Evolutionary conservation across 2,888 invertebrate species (phyloP).

Genomic region (Amorpha juglandis): DNA sequence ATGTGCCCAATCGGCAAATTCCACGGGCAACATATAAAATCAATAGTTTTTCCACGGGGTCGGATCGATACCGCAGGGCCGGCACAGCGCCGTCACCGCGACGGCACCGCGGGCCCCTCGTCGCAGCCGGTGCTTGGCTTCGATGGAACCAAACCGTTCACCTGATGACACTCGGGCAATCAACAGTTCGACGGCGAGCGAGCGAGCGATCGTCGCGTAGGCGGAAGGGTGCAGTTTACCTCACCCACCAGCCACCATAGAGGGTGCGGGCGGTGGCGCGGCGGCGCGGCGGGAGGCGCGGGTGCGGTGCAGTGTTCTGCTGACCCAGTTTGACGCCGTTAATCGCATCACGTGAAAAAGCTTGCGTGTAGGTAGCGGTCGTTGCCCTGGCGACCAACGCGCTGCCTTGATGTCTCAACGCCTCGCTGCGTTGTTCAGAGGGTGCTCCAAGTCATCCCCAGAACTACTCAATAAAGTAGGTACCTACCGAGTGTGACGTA

Average conservation of each 20-base stretch:
- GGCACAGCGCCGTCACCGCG: slow-evolving; percentile 2
- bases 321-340: slow-evolving; percentile 68
- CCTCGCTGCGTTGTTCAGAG: too few relatives aligned
- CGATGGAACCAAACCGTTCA: background rate
- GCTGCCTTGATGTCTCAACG: background rate
- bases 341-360: slow-evolving; percentile 75
- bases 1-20: slow-evolving; percentile 29
- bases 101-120: slow-evolving; percentile 22
- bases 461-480: too few relatives aligned
- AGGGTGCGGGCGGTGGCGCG: slow-evolving; percentile 34
- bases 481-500: too few relatives aligned
- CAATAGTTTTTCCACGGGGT: slow-evolving; percentile 38
- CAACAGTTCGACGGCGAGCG: background rate
- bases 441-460: too few relatives aligned
- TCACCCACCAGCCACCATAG: background rate
- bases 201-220: background rate
- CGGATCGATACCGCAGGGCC: slow-evolving; percentile 25
- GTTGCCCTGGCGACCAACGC: slow-evolving; percentile 38
- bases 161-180: background rate
- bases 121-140: background rate
- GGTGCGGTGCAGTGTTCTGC: slow-evolving; percentile 58
- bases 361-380: slow-evolving; percentile 70
- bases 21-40: slow-evolving; percentile 34
- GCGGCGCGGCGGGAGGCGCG: slow-evolving; percentile 37
- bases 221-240: background rate